A percentile compares a stretch with the other conserved stretches of the same genome.
phyloP scores from a whole-genome alignment of 2,113 vertebrate genomes.

The Amazona guildingii region DNA sequence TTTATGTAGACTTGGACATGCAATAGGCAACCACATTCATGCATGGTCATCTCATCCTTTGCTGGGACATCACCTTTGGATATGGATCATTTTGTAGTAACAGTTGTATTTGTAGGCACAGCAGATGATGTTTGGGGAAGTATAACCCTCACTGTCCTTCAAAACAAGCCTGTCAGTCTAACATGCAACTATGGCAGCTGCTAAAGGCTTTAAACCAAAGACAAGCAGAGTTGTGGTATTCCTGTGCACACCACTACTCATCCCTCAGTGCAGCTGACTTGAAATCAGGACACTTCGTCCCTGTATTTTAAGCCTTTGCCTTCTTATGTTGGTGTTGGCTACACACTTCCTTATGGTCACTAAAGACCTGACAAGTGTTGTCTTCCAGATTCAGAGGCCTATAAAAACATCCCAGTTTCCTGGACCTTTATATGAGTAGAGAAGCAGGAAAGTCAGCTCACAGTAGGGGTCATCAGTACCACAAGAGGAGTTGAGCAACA shows the following conservation, averaged over 20 bases:
- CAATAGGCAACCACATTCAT: not conserved
- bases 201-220: not conserved
- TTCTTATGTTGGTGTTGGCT: not conserved
- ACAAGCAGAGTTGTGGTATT: not conserved
- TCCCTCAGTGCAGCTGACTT: not conserved
- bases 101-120: not conserved
- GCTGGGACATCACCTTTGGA: not conserved
- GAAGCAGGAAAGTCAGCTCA: not conserved
- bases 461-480: not conserved
- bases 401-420: rapidly evolving
- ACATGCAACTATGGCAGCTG: not conserved
- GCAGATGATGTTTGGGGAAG: not conserved
- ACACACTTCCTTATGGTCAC: not conserved
- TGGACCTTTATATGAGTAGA: not conserved
- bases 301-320: not conserved
- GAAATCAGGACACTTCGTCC: not conserved
- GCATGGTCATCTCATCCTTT: not conserved
- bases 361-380: not conserved
- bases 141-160: not conserved
- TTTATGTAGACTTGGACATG: not conserved
- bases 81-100: not conserved
- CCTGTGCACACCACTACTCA: not conserved
- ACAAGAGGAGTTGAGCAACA: not conserved
- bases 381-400: not conserved
- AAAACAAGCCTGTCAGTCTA: not conserved